Evolutionary conservation across 2,888 invertebrate genomes (phyloP).

Genomic region (Ctena decussata): DNA sequence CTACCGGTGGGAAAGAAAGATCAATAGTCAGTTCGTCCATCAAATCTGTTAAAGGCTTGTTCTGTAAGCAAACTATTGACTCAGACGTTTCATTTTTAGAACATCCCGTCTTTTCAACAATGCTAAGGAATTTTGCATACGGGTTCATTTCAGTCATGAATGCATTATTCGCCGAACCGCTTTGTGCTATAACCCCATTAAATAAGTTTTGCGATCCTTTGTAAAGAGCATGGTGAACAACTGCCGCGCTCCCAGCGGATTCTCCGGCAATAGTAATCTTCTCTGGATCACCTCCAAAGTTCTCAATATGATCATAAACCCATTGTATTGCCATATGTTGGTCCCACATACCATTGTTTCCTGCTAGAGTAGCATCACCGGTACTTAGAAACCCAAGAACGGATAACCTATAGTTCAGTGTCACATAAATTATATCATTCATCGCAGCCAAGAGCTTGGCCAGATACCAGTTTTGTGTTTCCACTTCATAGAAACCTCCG

Average conservation of each 20-base stretch:
- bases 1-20: not conserved
- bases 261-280: slow-evolving; percentile 98
- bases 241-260: slow-evolving; percentile 97
- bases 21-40: not conserved
- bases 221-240: slow-evolving; percentile 92
- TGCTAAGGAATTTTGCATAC: not conserved
- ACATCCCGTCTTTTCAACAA: not conserved
- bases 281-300: slow-evolving; percentile 91
- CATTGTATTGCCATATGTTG: slow-evolving; percentile 94
- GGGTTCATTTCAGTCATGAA: not conserved
- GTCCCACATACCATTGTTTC: slow-evolving; percentile 93
- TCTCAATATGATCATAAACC: slow-evolving; percentile 81
- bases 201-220: slow-evolving; percentile 94
- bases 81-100: not conserved
- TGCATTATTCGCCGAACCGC: slow-evolving; percentile 88
- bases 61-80: not conserved
- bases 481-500: slow-evolving; percentile 55
- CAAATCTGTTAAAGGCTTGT: not conserved
- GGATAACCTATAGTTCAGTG: slow-evolving; percentile 68
- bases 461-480: slow-evolving; percentile 50
- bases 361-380: slow-evolving; percentile 52
- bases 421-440: slow-evolving; percentile 59
- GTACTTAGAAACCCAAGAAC: slow-evolving; percentile 72
- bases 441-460: slow-evolving; percentile 43
- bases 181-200: slow-evolving; percentile 95